Base-by-base conservation (phyloP, 2,113 vertebrate genomes). In the Mirza zaza region DNA sequence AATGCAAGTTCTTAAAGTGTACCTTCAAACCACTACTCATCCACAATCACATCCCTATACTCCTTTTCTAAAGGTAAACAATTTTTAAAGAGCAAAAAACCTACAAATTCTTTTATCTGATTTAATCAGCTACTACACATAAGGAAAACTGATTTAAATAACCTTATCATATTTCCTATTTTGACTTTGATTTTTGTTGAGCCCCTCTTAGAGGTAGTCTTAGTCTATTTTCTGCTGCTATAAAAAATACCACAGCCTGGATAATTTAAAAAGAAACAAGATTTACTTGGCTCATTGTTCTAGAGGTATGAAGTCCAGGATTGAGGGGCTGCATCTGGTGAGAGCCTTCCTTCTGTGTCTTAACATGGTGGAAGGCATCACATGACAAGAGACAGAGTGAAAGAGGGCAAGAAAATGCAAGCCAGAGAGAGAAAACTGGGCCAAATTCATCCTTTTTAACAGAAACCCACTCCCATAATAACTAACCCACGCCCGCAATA, bases 101-200 rank as follows among this genome's bases (percentile, higher is more conserved):
- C 42, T 21, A 85, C 3, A 91, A 86, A 88, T 83, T 84, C 14
- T 50, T 90, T 71, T 17, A 79, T 42, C 21, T 90, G 36, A 76
- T 82, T 32, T 92, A 20, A 90, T 85, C 23, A 55, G 63, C 20
- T 90, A 25, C 14, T 71, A 55, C 45, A 73, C 34, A 39, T 57
- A 86, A 73, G 55, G 29, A 96, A 86, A 80, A 90, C 10, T 75
- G 39, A 90, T 73, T 86, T 94, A 90, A 90, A 90, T 67, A 36
- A 81, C 45, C 55, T 34, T 48, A 17, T 63, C 73, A 71, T 45
- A 61, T 52, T 21, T 27, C 6, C 59, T 50, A 20, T 65, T 55
- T 45, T 73, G 29, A 73, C 18, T 55, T 73, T 73, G 57, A 67
- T 39, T 67, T 90, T 87, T 39, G 23, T 36, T 70, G n/a, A 70